Evolutionary conservation across 2,888 invertebrate genomes (phyloP).

Genomic region (Oscheius sp.): DNA sequence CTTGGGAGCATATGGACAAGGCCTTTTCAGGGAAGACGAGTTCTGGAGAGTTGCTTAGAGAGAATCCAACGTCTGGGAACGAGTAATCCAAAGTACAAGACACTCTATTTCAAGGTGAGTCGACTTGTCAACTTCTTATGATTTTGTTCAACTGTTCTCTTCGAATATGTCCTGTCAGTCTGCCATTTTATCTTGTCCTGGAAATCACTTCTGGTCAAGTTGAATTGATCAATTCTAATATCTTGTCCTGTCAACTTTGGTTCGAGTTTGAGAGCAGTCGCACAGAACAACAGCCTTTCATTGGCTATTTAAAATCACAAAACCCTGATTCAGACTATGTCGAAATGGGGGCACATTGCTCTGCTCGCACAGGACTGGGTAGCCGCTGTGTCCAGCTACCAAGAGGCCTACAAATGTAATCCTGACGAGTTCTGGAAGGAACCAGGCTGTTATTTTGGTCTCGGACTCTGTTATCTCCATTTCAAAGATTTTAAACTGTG

Average conservation of each 20-base stretch:
- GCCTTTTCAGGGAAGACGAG: conserved; percentile 29
- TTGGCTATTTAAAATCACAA: too few species aligned
- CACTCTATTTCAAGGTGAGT: conserved; percentile 26
- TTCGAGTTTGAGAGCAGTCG: too few species aligned
- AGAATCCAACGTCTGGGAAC: conserved; percentile 17
- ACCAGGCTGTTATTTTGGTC: conserved; percentile 89
- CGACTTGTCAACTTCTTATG: background rate
- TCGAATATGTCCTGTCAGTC: too few species aligned
- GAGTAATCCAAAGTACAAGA: conserved; percentile 4
- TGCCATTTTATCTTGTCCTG: too few species aligned
- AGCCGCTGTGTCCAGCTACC: conserved; percentile 76
- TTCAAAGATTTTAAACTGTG: conserved; percentile 95
- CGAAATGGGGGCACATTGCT: conserved; percentile 94
- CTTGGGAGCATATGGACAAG: too few species aligned
- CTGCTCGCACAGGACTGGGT: conserved; percentile 90
- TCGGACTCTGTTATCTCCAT: conserved; percentile 95
- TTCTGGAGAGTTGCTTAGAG: conserved; percentile 33
- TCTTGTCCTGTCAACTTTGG: too few species aligned
- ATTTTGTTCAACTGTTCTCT: background rate
- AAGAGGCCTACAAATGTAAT: conserved; percentile 21
- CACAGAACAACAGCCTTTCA: too few species aligned
- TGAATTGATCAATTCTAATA: too few species aligned
- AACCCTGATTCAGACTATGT: conserved; percentile 75
- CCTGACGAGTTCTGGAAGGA: conserved; percentile 86
- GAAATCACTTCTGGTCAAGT: too few species aligned